Evolutionary conservation across 2,888 invertebrate genomes (phyloP), one percentile per base, ranked within the genome.

Genomic region (Blastobasis adustella): DNA sequence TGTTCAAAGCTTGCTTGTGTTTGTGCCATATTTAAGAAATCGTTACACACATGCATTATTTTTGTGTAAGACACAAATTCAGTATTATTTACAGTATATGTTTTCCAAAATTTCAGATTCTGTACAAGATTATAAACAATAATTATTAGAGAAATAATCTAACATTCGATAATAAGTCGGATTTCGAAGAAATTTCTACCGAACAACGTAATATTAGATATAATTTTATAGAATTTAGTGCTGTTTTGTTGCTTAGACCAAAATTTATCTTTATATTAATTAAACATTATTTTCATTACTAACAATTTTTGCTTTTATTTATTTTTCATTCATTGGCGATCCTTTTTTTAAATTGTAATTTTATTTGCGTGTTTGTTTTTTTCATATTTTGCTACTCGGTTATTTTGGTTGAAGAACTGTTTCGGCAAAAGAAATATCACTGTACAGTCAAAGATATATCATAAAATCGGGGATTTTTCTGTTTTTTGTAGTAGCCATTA

Each of bases 71-170:
- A 23, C 23, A 23, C 23, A 23, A 23, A 23, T 23, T 23, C 23
- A 23, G 23, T 23, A 23, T 23, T 23, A 23, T 23, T 23, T 23
- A 23, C 23, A 23, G 23, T 23, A 23, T 23, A 23, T 23, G 23
- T 23, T 42, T 58, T 61, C 57, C 54, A 55, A 55, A 52, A 63
- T 74, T 73, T 69, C 73, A 73, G 73, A 69, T 71, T 49, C 59
- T 75, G 53, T 66, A 62, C 68, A 69, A 65, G 63, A 56, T 73
- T 54, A 60, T 72, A 68, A 72, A 67, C 69, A 66, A 54, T 58
- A 61, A 50, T 53, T 55, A 55, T 49, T 54, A 54, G 54, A 50
- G 23, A 50, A n/a, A 49, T 23, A 23, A 23, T 23, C 23, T 23
- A 23, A 23, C 23, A 23, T 3, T 23, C 23, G 23, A 9, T 5